Percentiles rank a stretch among this genome's conserved stretches.
phyloP scores from a whole-genome alignment of 2,888 invertebrate species.

The Pantelozetes paolii region DNA sequence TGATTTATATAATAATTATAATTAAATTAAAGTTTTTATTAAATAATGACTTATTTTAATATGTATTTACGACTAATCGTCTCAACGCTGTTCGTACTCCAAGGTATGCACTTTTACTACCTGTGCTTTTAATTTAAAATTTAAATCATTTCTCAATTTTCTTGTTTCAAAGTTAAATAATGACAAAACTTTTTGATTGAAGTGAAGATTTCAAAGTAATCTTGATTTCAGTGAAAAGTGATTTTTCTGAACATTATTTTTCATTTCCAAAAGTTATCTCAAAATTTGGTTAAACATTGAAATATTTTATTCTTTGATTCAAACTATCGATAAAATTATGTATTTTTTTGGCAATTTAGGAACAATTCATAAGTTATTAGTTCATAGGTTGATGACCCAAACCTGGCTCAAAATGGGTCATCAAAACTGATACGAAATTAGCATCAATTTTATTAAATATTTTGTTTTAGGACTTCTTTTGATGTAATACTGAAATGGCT shows the following conservation, averaged over 20 bases:
- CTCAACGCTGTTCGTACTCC: constrained; percentile 9
- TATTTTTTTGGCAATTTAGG: too few relatives aligned
- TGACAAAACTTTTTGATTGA: not conserved
- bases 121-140: not conserved
- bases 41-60: constrained; percentile 4
- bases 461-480: too few relatives aligned
- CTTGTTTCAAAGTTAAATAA: not conserved
- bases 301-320: too few relatives aligned
- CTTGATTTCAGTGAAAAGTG: too few relatives aligned
- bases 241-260: too few relatives aligned
- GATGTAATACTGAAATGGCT: too few relatives aligned
- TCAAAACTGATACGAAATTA: constrained; percentile 36
- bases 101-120: not conserved
- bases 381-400: constrained; percentile 36
- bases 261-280: too few relatives aligned
- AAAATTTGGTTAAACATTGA: too few relatives aligned
- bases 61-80: not conserved
- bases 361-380: constrained; percentile 30
- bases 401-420: constrained; percentile 29
- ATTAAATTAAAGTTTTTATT: not conserved
- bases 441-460: constrained; percentile 23
- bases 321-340: too few relatives aligned
- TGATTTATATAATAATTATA: not conserved
- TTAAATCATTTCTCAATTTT: too few relatives aligned
- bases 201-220: too few relatives aligned